Conservation (phyloP, 2,797 vertebrate genomes). For the Erithacus rubecula region DNA sequence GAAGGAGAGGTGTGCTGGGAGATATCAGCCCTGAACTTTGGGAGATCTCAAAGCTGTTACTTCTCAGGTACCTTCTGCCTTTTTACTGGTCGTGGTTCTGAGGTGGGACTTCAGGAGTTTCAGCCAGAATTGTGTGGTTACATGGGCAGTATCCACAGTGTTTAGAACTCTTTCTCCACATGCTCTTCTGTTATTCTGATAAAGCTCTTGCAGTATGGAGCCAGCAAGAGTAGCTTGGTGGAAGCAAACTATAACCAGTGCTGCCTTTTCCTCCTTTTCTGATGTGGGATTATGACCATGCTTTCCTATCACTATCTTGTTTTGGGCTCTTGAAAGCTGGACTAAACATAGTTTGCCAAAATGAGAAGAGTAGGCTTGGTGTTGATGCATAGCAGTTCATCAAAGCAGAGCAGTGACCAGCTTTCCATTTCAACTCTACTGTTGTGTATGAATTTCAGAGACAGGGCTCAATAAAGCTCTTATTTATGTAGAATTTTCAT, state of each 20-base stretch:
- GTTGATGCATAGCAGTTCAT: background rate
- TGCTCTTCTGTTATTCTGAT: background rate
- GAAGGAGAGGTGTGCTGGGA: background rate
- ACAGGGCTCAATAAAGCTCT: background rate
- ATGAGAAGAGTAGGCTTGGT: background rate
- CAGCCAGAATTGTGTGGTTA: background rate
- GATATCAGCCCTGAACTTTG: background rate
- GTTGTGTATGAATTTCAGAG: background rate
- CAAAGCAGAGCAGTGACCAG: background rate
- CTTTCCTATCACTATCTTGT: background rate
- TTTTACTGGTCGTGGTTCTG: background rate
- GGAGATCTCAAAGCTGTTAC: background rate
- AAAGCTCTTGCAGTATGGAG: background rate
- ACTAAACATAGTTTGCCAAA: background rate
- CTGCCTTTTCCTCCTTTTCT: background rate
- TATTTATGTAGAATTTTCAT: background rate
- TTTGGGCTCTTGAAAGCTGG: background rate
- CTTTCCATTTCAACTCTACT: background rate
- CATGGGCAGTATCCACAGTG: rapidly evolving
- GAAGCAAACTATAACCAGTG: background rate
- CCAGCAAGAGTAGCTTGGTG: background rate
- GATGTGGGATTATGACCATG: background rate
- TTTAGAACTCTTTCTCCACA: background rate
- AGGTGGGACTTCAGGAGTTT: background rate
- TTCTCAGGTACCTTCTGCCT: background rate